Evolutionary conservation across 2,888 invertebrate genomes (phyloP), one percentile per base, ranked within the genome.

Genomic region (Tenthredo scrophulariae): DNA sequence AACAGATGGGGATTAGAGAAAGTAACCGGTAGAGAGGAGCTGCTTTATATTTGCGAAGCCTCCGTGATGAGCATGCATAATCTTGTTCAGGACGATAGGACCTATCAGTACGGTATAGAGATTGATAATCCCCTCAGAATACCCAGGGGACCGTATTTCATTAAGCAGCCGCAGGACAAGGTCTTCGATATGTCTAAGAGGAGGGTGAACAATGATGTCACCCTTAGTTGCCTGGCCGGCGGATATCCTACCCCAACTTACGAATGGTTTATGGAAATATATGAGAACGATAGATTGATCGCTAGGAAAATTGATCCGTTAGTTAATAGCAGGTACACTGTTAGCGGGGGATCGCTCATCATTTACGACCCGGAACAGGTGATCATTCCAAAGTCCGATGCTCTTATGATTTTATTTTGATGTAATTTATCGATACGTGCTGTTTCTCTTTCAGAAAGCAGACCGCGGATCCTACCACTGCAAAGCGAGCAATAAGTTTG

Each of bases 391-490:
- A 9, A 65, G 46, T 13, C 22, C 13, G 6, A 7, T 26, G 29
- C 15, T 26, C 22, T 54, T 37, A 5, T 37, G 15, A 26, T 62
- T 80, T 26, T 13, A 40, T 13, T 82, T n/a, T 43, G 7, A 33
- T 33, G 3, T 54, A 15, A 37, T 3, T 82, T 79, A 15, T 72
- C 79, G 37, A 67, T 54, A 77, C 7, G 18, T 67, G 1, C 3
- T 33, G 3, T 86, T 74, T 67, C 87, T 85, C 74, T 89, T 90
- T 22, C 89, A 97, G 93, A 96, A 95, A 87, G 94, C 94, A 85
- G 98, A 99, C 92, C 96, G 97, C 91, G 98, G 98, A 0, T 96
- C 96, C 22, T 99, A 98, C 93, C 98, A 98, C 91, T 99, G 99
- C 91, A 96, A 97, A 89, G 98, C 98, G 2, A 94, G 95, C n/a